Percentiles rank a stretch among this genome's conserved stretches.
phyloP scores from a whole-genome alignment of 2,797 vertebrate genomes.

The Phalanger gymnotis region DNA sequence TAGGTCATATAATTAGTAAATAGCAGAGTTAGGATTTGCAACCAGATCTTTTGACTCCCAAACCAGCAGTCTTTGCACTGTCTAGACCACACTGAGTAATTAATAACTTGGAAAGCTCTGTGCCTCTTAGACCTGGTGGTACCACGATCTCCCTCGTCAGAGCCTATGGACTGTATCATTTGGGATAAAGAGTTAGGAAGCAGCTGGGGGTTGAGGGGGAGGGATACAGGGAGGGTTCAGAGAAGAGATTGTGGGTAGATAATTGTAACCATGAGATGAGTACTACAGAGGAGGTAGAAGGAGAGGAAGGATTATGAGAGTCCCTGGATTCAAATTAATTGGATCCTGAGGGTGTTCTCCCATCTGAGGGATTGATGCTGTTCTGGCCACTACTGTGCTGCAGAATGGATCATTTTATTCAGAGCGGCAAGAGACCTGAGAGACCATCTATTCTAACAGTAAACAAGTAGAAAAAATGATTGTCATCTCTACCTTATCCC shows the following conservation, averaged over 20 bases:
- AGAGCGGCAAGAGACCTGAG: background rate
- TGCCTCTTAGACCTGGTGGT: background rate
- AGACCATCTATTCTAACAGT: background rate
- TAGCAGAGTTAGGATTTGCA: background rate
- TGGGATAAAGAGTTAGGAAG: background rate
- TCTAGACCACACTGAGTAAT: background rate
- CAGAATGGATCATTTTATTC: background rate
- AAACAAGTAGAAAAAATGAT: background rate
- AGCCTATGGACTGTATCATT: background rate
- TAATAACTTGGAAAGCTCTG: background rate
- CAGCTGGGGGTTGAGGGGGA: no score
- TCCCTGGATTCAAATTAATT: background rate
- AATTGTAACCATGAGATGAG: background rate
- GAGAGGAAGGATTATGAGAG: background rate
- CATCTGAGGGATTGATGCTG: background rate
- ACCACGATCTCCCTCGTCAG: background rate
- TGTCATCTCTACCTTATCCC: background rate
- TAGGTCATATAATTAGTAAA: background rate
- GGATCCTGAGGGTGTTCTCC: background rate
- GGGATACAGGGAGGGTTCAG: no score
- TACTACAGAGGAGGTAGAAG: background rate
- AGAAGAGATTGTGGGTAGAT: background rate
- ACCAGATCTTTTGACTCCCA: background rate
- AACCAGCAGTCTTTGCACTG: background rate
- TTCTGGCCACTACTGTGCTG: background rate